Conservation (phyloP, 35 echinoderm and acorn worm species). For the Hemicentrotus pulcherrimus region DNA sequence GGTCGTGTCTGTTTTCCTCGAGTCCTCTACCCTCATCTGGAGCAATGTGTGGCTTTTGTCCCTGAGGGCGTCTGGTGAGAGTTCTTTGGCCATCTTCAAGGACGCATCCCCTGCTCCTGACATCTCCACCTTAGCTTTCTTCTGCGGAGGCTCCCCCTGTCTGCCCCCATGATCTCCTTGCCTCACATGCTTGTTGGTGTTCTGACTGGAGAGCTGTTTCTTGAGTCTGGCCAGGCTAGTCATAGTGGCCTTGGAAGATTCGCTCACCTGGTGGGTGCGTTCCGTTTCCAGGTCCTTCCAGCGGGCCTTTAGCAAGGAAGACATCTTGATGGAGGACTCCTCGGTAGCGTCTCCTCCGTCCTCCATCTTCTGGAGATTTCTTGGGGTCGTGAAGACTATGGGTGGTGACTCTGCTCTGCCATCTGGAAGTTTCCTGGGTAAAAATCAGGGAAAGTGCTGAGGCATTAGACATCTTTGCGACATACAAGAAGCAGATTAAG, state of each 20-base stretch:
- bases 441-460: background rate
- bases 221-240: conserved; percentile 7
- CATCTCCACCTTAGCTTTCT: conserved; percentile 12
- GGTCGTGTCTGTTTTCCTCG: background rate
- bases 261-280: conserved; percentile 32
- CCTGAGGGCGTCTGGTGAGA: background rate
- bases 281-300: conserved; percentile 45
- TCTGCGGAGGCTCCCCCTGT: conserved; percentile 36
- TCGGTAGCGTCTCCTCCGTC: background rate
- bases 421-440: conserved; percentile 63
- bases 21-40: background rate
- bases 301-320: conserved; percentile 55
- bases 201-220: conserved; percentile 13
- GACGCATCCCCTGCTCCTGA: background rate
- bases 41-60: conserved; percentile 14
- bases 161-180: background rate
- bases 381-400: conserved; percentile 79
- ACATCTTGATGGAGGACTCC: background rate
- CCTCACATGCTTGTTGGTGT: background rate
- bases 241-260: conserved; percentile 62
- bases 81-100: background rate
- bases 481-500: too few species aligned
- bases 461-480: too few species aligned
- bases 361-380: conserved; percentile 74
- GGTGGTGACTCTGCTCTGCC: conserved; percentile 77